Base-by-base conservation (phyloP, 2,113 vertebrate genomes). In the Eolophus roseicapilla region DNA sequence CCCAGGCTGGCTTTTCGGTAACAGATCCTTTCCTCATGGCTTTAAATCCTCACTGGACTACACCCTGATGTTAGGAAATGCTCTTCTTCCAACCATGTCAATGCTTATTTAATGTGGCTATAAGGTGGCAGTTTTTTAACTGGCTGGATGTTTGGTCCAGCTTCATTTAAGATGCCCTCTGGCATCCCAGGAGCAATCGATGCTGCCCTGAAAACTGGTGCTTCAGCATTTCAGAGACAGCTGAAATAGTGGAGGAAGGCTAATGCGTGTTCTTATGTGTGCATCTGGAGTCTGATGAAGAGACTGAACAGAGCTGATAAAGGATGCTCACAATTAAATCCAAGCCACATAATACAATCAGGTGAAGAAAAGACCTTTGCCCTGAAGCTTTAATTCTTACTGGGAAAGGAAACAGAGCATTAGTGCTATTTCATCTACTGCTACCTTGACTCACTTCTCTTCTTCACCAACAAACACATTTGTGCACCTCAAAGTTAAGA, bases 321-420 rank as follows among this genome's bases (percentile, higher is more conserved):
- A 4, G 7, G 76, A 84, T 93, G 73, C 27, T 92, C 27, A 47
- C 88, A 83, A 92, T 94, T 94, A 88, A 94, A 95, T 94, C 88
- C 67, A 77, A 80, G 60, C 52, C 70, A 91, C 68, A 6, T 44
- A 91, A 94, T 95, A 89, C 92, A 84, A 92, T 91, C 25, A 47
- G 28, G 65, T 79, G 77, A 78, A 86, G 76, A 82, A 70, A 6
- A 76, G 74, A 81, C 65, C 85, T 88, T 90, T 91, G 68, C 43
- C 88, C 71, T 13, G 10, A 73, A 62, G 57, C 44, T 89, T 82
- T 78, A 47, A 84, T 88, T 90, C 88, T 77, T 47, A 28, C 1
- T 92, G 95, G 62, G 31, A 86, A 81, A 76, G 67, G 46, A 82
- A 57, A 70, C 25, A 78, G 31, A 73, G 5, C 2, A 0, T 64